Conservation (phyloP, 2,113 vertebrate genomes). For the Noctilio leporinus region DNA sequence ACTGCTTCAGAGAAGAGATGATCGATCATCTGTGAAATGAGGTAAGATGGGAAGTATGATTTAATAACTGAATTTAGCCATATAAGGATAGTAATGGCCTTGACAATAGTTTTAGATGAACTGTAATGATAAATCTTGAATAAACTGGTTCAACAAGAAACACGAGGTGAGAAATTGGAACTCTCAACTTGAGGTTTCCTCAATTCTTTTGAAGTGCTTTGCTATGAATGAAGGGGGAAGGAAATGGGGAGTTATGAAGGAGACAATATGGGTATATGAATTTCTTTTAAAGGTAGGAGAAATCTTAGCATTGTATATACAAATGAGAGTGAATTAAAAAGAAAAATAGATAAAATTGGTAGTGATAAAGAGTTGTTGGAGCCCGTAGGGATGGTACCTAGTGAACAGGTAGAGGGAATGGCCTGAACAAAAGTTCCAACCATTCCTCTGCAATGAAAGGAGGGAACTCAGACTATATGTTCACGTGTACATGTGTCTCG, state of each 20-base stretch:
- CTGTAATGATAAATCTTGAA: background rate
- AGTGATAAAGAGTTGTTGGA: background rate
- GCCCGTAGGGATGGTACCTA: background rate
- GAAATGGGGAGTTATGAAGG: background rate
- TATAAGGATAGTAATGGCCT: background rate
- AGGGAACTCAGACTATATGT: background rate
- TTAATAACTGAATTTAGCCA: background rate
- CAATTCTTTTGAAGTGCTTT: background rate
- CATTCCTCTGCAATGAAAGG: background rate
- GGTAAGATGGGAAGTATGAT: background rate
- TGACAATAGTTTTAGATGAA: background rate
- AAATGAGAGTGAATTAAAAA: background rate
- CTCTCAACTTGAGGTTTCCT: background rate
- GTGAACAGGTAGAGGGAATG: background rate
- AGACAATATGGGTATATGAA: background rate
- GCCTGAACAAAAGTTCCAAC: background rate
- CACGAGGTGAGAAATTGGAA: background rate
- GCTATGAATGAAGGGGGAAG: background rate
- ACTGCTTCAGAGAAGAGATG: background rate
- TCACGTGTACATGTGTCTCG: background rate
- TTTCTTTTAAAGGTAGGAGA: background rate
- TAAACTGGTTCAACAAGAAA: background rate
- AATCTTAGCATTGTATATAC: background rate
- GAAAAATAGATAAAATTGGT: background rate
- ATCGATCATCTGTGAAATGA: background rate